Conservation (phyloP, 2,113 vertebrate species). For the Rhabdomys dilectus region DNA sequence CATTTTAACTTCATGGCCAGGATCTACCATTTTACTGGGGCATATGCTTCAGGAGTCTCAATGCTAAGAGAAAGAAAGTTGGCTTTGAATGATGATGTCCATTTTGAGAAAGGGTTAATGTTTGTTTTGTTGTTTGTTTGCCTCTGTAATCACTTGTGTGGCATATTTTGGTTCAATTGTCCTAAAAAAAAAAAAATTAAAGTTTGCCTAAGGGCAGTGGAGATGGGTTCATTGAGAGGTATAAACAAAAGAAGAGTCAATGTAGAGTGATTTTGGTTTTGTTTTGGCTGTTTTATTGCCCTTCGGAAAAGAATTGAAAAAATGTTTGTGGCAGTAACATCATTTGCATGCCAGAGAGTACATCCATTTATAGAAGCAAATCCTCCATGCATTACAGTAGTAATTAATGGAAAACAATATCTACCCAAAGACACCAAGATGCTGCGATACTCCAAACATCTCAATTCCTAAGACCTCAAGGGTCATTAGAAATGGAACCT, state of each 20-base stretch:
- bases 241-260: constrained; percentile 71
- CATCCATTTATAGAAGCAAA: neutral
- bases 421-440: neutral
- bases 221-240: constrained; percentile 61
- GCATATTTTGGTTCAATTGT: constrained; percentile 79
- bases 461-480: neutral
- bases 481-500: neutral
- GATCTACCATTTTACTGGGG: constrained; percentile 63
- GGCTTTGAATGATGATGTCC: constrained; percentile 70
- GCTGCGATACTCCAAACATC: constrained; percentile 17
- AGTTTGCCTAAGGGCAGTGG: constrained; percentile 71
- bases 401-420: neutral
- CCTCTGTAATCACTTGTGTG: constrained; percentile 67
- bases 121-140: constrained; percentile 73
- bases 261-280: constrained; percentile 23
- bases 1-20: constrained; percentile 70
- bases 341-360: neutral
- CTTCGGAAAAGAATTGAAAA: constrained; percentile 55
- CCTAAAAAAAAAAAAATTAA: constrained; percentile 61
- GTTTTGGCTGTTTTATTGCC: neutral
- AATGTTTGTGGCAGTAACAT: constrained; percentile 17
- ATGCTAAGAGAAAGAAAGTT: constrained; percentile 64
- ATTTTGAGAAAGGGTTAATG: constrained; percentile 74
- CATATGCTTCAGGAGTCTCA: constrained; percentile 49
- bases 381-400: neutral